A percentile compares a stretch with the other conserved stretches of the same genome.
Conservation (phyloP, 2,797 vertebrate genomes). For the Euphonia xanthogaster region DNA sequence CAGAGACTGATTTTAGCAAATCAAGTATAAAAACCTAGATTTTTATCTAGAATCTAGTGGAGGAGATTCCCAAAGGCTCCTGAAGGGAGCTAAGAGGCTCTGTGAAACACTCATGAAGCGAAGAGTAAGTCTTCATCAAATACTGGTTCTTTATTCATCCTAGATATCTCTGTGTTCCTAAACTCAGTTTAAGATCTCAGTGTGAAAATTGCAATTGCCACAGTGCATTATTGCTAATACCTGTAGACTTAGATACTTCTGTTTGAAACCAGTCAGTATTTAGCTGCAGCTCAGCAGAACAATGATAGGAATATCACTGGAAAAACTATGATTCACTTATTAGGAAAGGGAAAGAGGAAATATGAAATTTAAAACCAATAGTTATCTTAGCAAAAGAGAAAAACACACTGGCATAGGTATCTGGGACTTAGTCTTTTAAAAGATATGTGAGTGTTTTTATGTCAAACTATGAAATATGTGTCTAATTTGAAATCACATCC, state of each 20-base stretch:
- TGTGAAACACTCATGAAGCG: background rate
- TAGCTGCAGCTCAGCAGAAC: background rate
- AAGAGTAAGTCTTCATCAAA: background rate
- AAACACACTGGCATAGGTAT: background rate
- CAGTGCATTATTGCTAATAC: background rate
- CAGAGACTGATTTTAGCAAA: background rate
- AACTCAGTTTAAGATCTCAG: background rate
- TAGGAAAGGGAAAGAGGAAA: background rate
- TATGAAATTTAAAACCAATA: background rate
- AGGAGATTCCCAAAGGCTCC: background rate
- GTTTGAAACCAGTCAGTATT: background rate
- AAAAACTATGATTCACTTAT: background rate
- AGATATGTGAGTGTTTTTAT: background rate
- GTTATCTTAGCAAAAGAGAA: background rate
- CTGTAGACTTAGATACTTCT: background rate
- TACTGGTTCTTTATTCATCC: background rate
- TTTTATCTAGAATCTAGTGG: background rate
- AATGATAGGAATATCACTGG: background rate
- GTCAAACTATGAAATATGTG: background rate
- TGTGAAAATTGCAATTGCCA: background rate
- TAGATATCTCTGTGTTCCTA: background rate
- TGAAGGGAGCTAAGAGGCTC: background rate
- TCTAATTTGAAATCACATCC: background rate
- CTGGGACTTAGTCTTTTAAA: background rate
- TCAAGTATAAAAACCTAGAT: background rate